Conservation (phyloP, 2,797 vertebrate species). For the Acanthis flammea region DNA sequence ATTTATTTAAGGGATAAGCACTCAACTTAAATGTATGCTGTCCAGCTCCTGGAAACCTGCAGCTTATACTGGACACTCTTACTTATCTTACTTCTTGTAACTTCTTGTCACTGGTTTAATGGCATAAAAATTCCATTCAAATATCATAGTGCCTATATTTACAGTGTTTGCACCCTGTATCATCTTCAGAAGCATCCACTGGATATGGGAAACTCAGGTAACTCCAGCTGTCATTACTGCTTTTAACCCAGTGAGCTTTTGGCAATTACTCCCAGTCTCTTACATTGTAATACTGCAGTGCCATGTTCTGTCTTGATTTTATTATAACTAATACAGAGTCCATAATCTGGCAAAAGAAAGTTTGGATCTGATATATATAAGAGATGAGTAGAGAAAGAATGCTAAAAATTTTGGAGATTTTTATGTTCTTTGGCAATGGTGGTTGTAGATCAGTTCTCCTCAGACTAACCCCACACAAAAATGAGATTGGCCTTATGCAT, state of each 20-base stretch:
- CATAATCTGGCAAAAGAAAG: not conserved
- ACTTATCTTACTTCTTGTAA: not conserved
- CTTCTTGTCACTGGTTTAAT: not conserved
- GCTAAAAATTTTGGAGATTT: not conserved
- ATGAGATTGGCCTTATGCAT: not conserved
- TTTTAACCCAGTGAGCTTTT: slow-evolving; percentile 2
- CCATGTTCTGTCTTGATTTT: not conserved
- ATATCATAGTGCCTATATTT: not conserved
- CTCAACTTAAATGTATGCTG: not conserved
- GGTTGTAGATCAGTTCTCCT: not conserved
- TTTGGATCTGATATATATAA: not conserved
- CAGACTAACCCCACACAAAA: not conserved
- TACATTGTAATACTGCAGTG: not conserved
- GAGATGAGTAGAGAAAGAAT: not conserved
- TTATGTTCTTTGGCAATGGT: not conserved
- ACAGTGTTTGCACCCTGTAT: not conserved
- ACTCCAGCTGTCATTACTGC: not conserved
- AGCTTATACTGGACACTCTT: not conserved
- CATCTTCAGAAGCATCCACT: not conserved
- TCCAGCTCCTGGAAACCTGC: not conserved
- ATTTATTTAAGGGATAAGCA: not conserved
- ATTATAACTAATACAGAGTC: not conserved
- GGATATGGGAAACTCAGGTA: not conserved
- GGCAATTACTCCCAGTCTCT: not conserved
- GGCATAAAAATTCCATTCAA: not conserved